Evolutionary conservation across 2,888 invertebrate genomes (phyloP).

Genomic region (Brassicogethes aeneus): DNA sequence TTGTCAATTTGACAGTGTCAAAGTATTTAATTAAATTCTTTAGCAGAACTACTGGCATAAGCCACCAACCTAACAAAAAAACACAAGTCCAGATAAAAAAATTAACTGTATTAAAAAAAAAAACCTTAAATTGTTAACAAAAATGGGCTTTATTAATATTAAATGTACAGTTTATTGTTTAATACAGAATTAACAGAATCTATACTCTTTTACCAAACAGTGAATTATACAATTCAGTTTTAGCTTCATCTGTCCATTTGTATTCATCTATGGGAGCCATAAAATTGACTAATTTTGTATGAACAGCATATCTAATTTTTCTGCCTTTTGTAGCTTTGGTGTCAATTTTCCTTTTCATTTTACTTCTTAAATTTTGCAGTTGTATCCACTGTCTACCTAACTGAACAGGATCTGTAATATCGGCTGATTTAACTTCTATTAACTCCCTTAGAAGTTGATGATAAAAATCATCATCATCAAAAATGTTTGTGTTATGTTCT

Average conservation of each 20-base stretch:
- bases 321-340: constrained; percentile 92
- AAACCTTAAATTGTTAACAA: too few species aligned
- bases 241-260: constrained; percentile 69
- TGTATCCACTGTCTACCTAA: constrained; percentile 86
- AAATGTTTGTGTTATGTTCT: constrained; percentile 73
- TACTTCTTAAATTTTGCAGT: constrained; percentile 81
- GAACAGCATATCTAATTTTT: constrained; percentile 77
- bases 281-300: constrained; percentile 79
- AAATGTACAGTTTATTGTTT: too few species aligned
- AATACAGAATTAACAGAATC: too few species aligned
- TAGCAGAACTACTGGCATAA: too few species aligned
- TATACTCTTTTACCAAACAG: constrained; percentile 56
- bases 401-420: constrained; percentile 75
- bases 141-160: too few species aligned
- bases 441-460: constrained; percentile 86
- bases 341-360: constrained; percentile 89
- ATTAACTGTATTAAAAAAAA: too few species aligned
- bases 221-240: constrained; percentile 72
- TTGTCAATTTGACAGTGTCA: too few species aligned
- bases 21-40: too few species aligned
- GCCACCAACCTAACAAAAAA: too few species aligned
- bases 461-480: constrained; percentile 96
- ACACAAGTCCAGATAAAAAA: too few species aligned
- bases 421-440: constrained; percentile 83
- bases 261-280: constrained; percentile 72